Conservation (phyloP, 2,888 invertebrate species). For the Euspilapteryx auroguttella region DNA sequence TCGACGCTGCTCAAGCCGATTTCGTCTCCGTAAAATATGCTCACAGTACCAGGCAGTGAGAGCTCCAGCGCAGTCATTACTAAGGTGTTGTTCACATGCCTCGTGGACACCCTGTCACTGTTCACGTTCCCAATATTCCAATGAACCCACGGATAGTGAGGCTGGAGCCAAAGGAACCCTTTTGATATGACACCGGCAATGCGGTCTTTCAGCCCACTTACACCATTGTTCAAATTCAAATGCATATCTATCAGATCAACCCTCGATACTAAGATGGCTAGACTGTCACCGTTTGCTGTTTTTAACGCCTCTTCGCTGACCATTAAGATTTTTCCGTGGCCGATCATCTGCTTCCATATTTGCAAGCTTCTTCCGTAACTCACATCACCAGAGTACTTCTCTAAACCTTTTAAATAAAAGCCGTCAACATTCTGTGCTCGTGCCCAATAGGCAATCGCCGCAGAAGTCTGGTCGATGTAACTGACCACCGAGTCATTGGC, state of each 20-base stretch:
- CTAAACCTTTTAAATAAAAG: conserved; percentile 82
- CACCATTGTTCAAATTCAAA: conserved; percentile 61
- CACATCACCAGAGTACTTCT: conserved; percentile 63
- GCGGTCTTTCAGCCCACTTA: conserved; percentile 57
- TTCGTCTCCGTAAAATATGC: conserved; percentile 91
- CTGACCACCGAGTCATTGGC: conserved; percentile 41
- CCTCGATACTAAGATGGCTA: conserved; percentile 64
- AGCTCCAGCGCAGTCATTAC: conserved; percentile 74
- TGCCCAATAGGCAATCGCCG: conserved; percentile 36
- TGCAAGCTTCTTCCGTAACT: conserved; percentile 62
- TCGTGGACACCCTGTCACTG: conserved; percentile 59
- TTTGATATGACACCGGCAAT: conserved; percentile 58
- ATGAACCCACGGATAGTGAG: conserved; percentile 74
- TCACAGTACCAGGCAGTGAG: conserved; percentile 83
- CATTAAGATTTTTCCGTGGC: conserved; percentile 66
- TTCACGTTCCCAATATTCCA: conserved; percentile 75
- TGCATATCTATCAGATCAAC: conserved; percentile 74
- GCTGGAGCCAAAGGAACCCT: conserved; percentile 64
- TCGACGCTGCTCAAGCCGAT: conserved; percentile 68
- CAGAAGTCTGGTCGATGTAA: conserved; percentile 29
- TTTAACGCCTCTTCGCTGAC: conserved; percentile 62
- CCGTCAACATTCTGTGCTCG: conserved; percentile 80
- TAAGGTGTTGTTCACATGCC: conserved; percentile 65
- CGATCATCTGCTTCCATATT: conserved; percentile 70
- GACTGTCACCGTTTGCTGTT: conserved; percentile 36